A percentile compares a stretch with the other conserved stretches of the same genome.
These are phyloP conservation scores for Cochlearius cochlearius DNA, from an alignment of 2,113 vertebrate genomes.

Conservation along the genomic window DNA sequence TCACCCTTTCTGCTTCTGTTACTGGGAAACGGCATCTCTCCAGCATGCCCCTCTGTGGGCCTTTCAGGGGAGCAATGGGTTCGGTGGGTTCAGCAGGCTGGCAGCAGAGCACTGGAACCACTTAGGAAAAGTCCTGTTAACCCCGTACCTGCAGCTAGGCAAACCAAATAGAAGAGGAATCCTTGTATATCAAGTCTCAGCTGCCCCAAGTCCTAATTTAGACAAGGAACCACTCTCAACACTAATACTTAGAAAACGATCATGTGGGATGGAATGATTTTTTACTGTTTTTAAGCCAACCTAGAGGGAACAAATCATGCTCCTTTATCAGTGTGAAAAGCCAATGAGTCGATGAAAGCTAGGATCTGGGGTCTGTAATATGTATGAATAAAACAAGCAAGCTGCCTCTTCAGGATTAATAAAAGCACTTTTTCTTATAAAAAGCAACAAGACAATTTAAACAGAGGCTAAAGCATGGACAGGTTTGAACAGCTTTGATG, in stretches of 20 bases:
- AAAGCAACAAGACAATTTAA: not conserved
- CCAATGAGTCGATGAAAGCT: not conserved
- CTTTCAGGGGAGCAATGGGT: not conserved
- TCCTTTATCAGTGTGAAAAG: not conserved
- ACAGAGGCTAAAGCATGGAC: not conserved
- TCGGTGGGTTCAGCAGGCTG: not conserved
- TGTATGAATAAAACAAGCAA: not conserved
- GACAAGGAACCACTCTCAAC: not conserved
- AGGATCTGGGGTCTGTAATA: not conserved
- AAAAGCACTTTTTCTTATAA: not conserved
- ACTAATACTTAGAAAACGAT: not conserved
- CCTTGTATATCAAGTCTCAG: not conserved
- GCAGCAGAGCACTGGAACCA: not conserved
- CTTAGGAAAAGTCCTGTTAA: not conserved
- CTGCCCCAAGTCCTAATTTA: not conserved
- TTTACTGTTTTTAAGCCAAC: not conserved
- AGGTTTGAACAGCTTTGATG: not conserved
- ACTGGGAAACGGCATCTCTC: not conserved
- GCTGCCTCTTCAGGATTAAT: not conserved
- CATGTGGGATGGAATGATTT: not conserved
- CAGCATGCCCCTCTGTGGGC: not conserved
- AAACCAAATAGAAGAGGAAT: not conserved
- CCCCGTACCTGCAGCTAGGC: not conserved
- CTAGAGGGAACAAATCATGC: not conserved
- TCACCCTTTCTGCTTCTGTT: not conserved